Evolutionary conservation across 1,140 invertebrate species (phyloP), one percentile per base, ranked within the genome.

Genomic region (Conus ventricosus): DNA sequence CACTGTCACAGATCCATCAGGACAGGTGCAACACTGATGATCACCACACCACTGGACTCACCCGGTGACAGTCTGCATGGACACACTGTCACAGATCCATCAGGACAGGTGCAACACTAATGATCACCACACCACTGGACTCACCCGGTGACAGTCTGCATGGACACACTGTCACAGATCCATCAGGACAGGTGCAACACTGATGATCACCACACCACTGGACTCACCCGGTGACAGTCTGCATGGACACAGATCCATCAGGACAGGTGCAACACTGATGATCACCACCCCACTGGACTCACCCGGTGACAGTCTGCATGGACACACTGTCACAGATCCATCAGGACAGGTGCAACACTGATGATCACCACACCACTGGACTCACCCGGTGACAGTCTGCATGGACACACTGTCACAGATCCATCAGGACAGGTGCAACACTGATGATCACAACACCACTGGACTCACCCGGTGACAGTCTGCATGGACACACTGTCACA

Each of bases 241-340:
- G 94, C 88, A 96, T 96, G 84, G 95, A 95, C 5, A 39, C 39
- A 39, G 39, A 39, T 39, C 39, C 39, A 0, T 39, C 39, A 39
- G 39, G 39, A 39, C 39, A 39, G 39, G 39, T 39, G 0, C 39
- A 39, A 39, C 39, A 39, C 39, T 39, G 39, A 39, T 3, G 39
- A 3, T 39, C 3, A 39, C 39, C 39, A 39, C 39, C 0, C 39
- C 39, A 39, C 0, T 39, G 39, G 39, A 39, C 95, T 81, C 95
- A 96, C 87, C 97, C 97, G 91, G 97, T 97, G 0, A 96, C 94
- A 1, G 97, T 97, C n/a, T 94, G 94, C 88, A 96, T 96, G 84
- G 95, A 95, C 5, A 39, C 39, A 39, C n/a, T n/a, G n/a, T n/a
- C n/a, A 3, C 0, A 39, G 39, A 39, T 39, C 39, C 39, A 0